phyloP scores from a whole-genome alignment of 2,888 invertebrate species.

The Thereva nobilitata region DNA sequence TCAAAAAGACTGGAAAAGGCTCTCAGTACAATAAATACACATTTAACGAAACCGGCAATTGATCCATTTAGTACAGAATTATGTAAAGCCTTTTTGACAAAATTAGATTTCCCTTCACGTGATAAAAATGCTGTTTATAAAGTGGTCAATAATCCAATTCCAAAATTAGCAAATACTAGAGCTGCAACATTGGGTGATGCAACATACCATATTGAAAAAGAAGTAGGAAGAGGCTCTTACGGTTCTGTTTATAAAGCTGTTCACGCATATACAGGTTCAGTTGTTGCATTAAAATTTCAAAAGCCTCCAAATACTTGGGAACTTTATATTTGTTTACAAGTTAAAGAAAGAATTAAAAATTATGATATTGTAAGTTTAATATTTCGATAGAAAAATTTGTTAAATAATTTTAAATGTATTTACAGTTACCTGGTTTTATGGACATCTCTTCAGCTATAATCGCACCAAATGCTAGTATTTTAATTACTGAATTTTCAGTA shows the following conservation, averaged over 20 bases:
- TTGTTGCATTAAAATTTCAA: slow-evolving; percentile 82
- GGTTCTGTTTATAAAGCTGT: slow-evolving; percentile 73
- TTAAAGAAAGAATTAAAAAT: slow-evolving; percentile 70
- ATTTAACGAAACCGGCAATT: slow-evolving; percentile 58
- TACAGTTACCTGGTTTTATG: slow-evolving; percentile 74
- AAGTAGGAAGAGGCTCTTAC: slow-evolving; percentile 83
- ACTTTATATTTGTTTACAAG: slow-evolving; percentile 86
- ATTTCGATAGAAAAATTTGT: not conserved
- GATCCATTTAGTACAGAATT: slow-evolving; percentile 84
- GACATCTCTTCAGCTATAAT: slow-evolving; percentile 77
- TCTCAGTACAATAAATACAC: slow-evolving; percentile 53
- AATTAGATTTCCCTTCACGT: slow-evolving; percentile 73
- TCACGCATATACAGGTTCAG: slow-evolving; percentile 51
- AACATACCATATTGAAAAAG: slow-evolving; percentile 70
- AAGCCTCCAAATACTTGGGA: slow-evolving; percentile 93
- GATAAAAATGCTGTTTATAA: slow-evolving; percentile 64
- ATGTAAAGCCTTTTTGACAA: slow-evolving; percentile 70
- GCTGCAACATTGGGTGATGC: slow-evolving; percentile 62
- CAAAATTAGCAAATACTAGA: slow-evolving; percentile 64
- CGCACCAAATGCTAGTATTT: slow-evolving; percentile 80
- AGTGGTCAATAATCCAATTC: slow-evolving; percentile 63
- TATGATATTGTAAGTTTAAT: slow-evolving; percentile 60
- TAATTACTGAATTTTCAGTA: slow-evolving; percentile 81
- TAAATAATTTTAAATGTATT: not conserved
- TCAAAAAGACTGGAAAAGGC: slow-evolving; percentile 55